Percentiles rank a stretch among this genome's conserved stretches.
Conservation (phyloP, 1,140 invertebrate genomes). For the Diorhabda carinulata region DNA sequence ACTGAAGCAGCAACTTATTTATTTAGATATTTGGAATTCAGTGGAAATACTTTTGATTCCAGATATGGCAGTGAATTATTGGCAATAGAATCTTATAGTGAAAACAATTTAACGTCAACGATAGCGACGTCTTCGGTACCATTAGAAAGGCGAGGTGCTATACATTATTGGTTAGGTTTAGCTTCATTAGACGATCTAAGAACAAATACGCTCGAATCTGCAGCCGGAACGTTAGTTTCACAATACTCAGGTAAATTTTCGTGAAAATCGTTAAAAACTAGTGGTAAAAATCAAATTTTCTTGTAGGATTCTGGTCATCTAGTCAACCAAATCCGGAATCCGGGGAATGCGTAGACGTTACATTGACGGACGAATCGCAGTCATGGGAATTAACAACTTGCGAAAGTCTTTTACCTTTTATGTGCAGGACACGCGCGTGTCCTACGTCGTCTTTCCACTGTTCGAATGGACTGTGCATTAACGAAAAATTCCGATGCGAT, state of each 20-base stretch:
- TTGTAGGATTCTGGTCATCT: constrained; percentile 77
- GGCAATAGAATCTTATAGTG: constrained; percentile 80
- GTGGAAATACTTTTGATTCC: constrained; percentile 20
- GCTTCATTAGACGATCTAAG: constrained; percentile 85
- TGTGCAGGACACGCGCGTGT: constrained; percentile 89
- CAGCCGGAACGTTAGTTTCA: constrained; percentile 83
- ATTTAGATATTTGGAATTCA: no score
- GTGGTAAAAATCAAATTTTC: neutral
- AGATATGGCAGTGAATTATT: constrained; percentile 92
- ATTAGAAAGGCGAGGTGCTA: constrained; percentile 54
- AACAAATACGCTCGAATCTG: constrained; percentile 90
- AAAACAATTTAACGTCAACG: constrained; percentile 84
- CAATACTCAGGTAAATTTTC: constrained; percentile 72
- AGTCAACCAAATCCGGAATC: constrained; percentile 79
- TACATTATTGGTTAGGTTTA: constrained; percentile 83
- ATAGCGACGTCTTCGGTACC: constrained; percentile 64
- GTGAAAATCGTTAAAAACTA: neutral
- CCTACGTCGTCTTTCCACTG: constrained; percentile 87
- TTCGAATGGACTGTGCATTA: constrained; percentile 88
- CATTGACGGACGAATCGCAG: constrained; percentile 69
- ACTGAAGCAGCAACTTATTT: no score
- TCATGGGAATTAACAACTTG: constrained; percentile 92
- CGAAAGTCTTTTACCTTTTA: constrained; percentile 88
- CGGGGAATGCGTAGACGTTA: constrained; percentile 84
- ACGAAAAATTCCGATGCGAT: constrained; percentile 84